These are phyloP conservation scores for Rhizoglyphus robini DNA, from an alignment of 1,140 invertebrate genomes.

Conservation along the genomic window DNA sequence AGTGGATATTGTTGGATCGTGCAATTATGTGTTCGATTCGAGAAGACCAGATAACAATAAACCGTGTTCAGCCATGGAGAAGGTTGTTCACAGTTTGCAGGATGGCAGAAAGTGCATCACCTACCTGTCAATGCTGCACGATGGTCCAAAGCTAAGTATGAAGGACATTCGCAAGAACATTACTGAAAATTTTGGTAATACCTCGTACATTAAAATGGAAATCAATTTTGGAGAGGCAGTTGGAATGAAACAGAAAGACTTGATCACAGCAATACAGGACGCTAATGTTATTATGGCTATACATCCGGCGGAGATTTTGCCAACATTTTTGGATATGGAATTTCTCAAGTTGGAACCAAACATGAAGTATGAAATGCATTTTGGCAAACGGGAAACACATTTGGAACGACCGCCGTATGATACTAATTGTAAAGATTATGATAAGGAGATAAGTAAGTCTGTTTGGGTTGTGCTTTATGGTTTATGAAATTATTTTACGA, in stretches of 20 bases:
- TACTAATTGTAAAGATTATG: not conserved
- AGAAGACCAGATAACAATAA: not conserved
- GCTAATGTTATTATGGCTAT: not conserved
- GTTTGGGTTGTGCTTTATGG: not conserved
- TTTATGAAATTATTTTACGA: not conserved
- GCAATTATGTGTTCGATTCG: not conserved
- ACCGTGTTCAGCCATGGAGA: not conserved
- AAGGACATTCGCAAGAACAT: not conserved
- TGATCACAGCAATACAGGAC: not conserved
- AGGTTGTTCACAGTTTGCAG: not conserved
- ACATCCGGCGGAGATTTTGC: not conserved
- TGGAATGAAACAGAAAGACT: not conserved
- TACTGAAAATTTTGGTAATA: not conserved
- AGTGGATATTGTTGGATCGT: not conserved
- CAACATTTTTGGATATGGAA: constrained; percentile 1
- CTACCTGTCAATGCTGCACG: not conserved
- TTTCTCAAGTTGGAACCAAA: not conserved
- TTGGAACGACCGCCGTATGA: not conserved
- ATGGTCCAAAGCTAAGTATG: not conserved
- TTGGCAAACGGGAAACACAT: not conserved
- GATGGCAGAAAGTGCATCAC: constrained; percentile 1
- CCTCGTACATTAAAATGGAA: constrained; percentile 5
- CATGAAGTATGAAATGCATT: constrained; percentile 2
- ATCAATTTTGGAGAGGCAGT: not conserved
- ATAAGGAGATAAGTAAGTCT: not conserved